Base-by-base conservation (phyloP, 2,888 invertebrate species). In the Drosophila meridiana region DNA sequence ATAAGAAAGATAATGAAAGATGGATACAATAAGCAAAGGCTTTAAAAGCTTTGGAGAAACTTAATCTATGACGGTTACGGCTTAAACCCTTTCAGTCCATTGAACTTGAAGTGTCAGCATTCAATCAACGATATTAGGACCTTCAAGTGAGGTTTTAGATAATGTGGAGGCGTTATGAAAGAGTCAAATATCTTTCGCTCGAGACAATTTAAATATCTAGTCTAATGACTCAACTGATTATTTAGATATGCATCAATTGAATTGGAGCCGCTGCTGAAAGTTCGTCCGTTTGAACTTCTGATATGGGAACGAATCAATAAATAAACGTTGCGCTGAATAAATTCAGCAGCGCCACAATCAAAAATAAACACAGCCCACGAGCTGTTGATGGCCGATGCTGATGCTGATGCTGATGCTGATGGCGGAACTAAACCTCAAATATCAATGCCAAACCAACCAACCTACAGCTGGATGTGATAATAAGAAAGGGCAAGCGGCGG, bases 401-500 rank as follows among this genome's bases (percentile, higher is more conserved):
- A 2, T 32, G 50, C 32, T 14, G 47, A 13, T 34, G 43, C 30
- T 32, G 50, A 2, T 32, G 50, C 32, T 14, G 28, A 32, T 69
- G 28, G 30, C 36, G 43, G 38, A 45, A 58, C 66, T 58, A 61
- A 60, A 58, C 60, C 73, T 64, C 65, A 64, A 74, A 65, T 65
- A 60, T 58, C 73, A 73, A 73, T 75, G 60, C 9, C 55, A 38
- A 11, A 20, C 28, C 28, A 14, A n/a, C 32, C 50, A 30, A 4
- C 14, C 42, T n/a, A 13, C 28, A 55, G 42, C 43, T 4, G 14
- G 43, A 36, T 68, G 69, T 47, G 58, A 47, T 63, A 70, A 75
- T 70, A 58, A 70, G 70, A 63, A 77, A 64, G 77, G 80, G 53
- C 72, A 80, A 67, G 72, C 80, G 64, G 63, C 76, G 55, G 45